These are phyloP conservation scores for Sphyrna mokarran DNA, from an alignment of 2,113 vertebrate genomes.

Conservation along the genomic window DNA sequence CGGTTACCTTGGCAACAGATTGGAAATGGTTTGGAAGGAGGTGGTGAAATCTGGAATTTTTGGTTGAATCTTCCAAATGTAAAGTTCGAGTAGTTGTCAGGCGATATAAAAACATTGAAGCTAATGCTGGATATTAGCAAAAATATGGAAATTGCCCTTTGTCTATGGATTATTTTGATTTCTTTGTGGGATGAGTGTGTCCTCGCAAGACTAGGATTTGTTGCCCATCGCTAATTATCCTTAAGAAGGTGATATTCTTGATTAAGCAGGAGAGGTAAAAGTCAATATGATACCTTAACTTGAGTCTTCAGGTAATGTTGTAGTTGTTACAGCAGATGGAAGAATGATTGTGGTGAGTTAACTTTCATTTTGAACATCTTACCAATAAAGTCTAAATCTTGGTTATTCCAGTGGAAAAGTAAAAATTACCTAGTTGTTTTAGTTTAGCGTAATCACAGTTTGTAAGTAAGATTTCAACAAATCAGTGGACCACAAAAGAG, in stretches of 20 bases:
- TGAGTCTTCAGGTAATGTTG: slow-evolving; percentile 74
- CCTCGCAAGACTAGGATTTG: too few species aligned
- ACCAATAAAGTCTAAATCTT: not conserved
- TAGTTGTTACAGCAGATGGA: slow-evolving; percentile 90
- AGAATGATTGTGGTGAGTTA: slow-evolving; percentile 94
- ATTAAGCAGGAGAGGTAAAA: not conserved
- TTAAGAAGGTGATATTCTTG: not conserved
- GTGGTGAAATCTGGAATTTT: not conserved
- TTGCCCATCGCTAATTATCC: not conserved
- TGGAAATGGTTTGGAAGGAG: not conserved
- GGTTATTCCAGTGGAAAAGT: not conserved
- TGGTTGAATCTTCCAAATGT: not conserved
- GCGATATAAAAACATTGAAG: not conserved
- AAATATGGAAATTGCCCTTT: not conserved
- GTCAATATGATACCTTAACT: slow-evolving; percentile 56
- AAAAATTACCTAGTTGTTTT: not conserved
- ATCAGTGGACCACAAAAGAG: not conserved
- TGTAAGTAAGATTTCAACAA: not conserved
- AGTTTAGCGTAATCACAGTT: not conserved
- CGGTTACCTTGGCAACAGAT: not conserved
- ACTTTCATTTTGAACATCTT: not conserved
- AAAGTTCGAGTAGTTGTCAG: not conserved
- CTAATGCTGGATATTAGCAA: not conserved
- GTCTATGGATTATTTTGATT: not conserved
- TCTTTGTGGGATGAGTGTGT: too few species aligned